Evolutionary conservation across 2,888 invertebrate genomes (phyloP).

Genomic region (Cryptocephalus moraei): DNA sequence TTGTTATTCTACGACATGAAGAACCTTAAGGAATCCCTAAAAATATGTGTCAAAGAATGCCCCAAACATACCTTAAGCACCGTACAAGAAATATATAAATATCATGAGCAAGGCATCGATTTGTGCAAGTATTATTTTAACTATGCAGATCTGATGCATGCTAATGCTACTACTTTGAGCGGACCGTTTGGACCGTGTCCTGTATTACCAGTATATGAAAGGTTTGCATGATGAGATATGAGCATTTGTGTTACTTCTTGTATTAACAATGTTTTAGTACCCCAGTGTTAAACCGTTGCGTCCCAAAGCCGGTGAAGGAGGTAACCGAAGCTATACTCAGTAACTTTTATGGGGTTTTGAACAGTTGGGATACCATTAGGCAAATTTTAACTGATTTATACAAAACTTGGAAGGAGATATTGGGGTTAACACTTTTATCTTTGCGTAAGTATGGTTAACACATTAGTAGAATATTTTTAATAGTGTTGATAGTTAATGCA

Average conservation of each 20-base stretch:
- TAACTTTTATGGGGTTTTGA: constrained; percentile 71
- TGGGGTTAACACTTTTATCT: constrained; percentile 67
- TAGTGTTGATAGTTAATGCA: constrained; percentile 2
- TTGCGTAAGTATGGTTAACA: constrained; percentile 51
- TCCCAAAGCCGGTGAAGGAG: constrained; percentile 64
- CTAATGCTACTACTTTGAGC: constrained; percentile 25
- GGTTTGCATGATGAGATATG: constrained; percentile 33
- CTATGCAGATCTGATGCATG: constrained; percentile 39
- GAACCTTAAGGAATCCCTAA: constrained; percentile 64
- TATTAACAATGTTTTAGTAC: constrained; percentile 39
- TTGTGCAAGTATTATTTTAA: constrained; percentile 67
- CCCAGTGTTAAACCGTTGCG: constrained; percentile 77
- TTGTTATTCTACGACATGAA: constrained; percentile 77
- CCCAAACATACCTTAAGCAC: constrained; percentile 56
- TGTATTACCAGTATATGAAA: constrained; percentile 63
- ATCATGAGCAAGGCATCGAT: constrained; percentile 64
- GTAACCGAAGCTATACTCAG: constrained; percentile 51
- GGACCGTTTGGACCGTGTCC: constrained; percentile 68
- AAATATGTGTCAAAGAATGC: constrained; percentile 84
- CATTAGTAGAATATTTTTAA: background rate
- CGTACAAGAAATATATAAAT: constrained; percentile 59
- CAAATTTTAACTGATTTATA: constrained; percentile 83
- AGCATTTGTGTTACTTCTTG: background rate
- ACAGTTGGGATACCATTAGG: constrained; percentile 81
- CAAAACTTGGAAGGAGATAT: constrained; percentile 78